Conservation (phyloP, 2,797 vertebrate species). For the Erethizon dorsatum region DNA sequence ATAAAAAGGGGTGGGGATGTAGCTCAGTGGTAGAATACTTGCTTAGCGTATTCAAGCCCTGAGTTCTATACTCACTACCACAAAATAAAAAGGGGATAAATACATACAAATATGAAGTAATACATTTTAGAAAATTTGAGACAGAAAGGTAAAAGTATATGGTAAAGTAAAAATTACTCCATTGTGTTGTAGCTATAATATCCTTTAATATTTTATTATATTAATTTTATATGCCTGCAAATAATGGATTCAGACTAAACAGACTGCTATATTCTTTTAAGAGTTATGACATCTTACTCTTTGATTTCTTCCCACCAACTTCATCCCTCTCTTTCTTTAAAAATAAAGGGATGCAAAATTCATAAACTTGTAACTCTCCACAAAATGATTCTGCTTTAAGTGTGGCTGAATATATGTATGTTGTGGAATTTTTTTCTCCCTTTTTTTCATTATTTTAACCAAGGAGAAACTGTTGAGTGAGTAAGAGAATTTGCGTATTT, state of each 20-base stretch:
- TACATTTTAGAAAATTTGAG: slow-evolving; percentile 1
- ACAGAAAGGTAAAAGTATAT: background rate
- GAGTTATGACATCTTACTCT: slow-evolving; percentile 40
- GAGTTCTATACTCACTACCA: background rate
- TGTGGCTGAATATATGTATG: background rate
- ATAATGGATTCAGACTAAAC: slow-evolving; percentile 35
- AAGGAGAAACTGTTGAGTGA: slow-evolving; percentile 13
- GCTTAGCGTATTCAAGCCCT: too few relatives aligned
- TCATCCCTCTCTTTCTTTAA: slow-evolving; percentile 63
- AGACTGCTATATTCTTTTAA: slow-evolving; percentile 46
- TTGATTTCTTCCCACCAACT: slow-evolving; percentile 64
- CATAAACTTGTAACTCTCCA: slow-evolving; percentile 40
- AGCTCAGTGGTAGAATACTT: background rate
- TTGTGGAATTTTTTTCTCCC: background rate
- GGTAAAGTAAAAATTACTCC: slow-evolving; percentile 52
- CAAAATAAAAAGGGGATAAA: background rate
- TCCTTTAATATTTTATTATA: background rate
- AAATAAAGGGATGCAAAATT: slow-evolving; percentile 45
- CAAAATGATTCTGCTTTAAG: slow-evolving; percentile 36
- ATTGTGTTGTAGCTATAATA: background rate
- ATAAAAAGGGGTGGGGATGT: background rate
- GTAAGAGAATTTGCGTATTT: background rate
- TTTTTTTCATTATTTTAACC: slow-evolving; percentile 18
- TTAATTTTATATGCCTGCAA: slow-evolving; percentile 58
- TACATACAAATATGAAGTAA: slow-evolving; percentile 49